Evolutionary conservation across 1,140 invertebrate genomes (phyloP).

Genomic region (Leptestheria dahalacensis): DNA sequence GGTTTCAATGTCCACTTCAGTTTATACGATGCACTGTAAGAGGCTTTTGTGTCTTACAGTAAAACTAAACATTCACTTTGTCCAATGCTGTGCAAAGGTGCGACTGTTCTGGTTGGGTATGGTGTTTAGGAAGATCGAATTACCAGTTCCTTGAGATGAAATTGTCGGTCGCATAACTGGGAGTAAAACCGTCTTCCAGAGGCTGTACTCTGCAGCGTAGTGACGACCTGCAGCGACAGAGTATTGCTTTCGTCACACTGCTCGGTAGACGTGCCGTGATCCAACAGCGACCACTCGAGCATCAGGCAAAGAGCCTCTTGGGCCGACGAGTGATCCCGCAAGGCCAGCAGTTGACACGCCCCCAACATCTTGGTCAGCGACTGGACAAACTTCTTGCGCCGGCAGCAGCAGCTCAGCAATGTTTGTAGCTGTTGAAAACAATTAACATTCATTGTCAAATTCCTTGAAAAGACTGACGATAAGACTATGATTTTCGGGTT

Average conservation of each 20-base stretch:
- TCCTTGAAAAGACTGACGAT: background rate
- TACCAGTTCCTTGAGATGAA: slow-evolving; percentile 61
- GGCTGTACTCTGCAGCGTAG: slow-evolving; percentile 58
- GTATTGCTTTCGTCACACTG: slow-evolving; percentile 24
- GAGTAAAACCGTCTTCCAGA: slow-evolving; percentile 52
- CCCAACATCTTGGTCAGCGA: slow-evolving; percentile 48
- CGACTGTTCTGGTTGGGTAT: too few relatives aligned
- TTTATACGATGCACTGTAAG: too few relatives aligned
- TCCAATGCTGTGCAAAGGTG: too few relatives aligned
- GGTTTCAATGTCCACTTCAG: too few relatives aligned
- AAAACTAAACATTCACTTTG: too few relatives aligned
- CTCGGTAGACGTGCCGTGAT: slow-evolving; percentile 32
- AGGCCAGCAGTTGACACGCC: slow-evolving; percentile 55
- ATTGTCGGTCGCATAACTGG: slow-evolving; percentile 54
- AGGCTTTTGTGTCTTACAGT: too few relatives aligned
- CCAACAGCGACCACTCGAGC: slow-evolving; percentile 60
- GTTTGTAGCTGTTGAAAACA: slow-evolving; percentile 43
- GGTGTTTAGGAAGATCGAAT: slow-evolving; percentile 14
- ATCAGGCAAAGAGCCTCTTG: slow-evolving; percentile 60
- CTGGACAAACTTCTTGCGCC: slow-evolving; percentile 57
- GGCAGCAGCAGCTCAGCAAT: slow-evolving; percentile 57
- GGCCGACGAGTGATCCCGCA: slow-evolving; percentile 46
- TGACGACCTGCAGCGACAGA: slow-evolving; percentile 57
- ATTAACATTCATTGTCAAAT: background rate
- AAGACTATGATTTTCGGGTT: too few relatives aligned